A percentile compares a stretch with the other conserved stretches of the same genome.
Conservation (phyloP, 2,113 vertebrate genomes). For the Oreochromis tanganicae region DNA sequence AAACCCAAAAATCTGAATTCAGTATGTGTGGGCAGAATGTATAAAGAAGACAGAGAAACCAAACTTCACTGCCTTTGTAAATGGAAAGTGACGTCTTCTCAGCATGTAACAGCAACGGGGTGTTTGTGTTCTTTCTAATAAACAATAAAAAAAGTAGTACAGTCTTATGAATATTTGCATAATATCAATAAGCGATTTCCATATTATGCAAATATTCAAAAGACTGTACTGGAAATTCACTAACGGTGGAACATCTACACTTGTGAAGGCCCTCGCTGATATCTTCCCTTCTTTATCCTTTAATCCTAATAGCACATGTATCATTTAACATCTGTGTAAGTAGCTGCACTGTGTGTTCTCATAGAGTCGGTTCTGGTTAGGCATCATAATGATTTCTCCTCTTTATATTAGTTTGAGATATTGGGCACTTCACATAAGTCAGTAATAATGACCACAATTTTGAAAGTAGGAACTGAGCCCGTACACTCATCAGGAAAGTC, state of each 20-base stretch:
- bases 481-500: not conserved
- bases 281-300: not conserved
- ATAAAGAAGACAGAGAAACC: not conserved
- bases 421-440: not conserved
- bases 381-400: not conserved
- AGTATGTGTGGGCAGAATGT: not conserved
- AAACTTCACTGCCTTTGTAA: not conserved
- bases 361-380: not conserved
- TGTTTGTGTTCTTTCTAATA: not conserved
- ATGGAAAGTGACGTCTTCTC: not conserved
- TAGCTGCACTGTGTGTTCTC: not conserved
- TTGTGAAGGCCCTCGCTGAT: not conserved
- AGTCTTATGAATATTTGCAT: not conserved
- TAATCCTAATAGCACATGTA: not conserved
- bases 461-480: not conserved
- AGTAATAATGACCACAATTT: not conserved
- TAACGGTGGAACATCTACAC: fast-evolving
- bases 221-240: not conserved
- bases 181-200: not conserved
- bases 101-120: not conserved
- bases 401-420: not conserved
- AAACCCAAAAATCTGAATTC: not conserved
- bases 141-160: not conserved
- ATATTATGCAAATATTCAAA: not conserved
- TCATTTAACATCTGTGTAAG: not conserved